These are phyloP conservation scores for Lasioglossum albipes DNA, from an alignment of 1,140 invertebrate species.

Conservation along the genomic window DNA sequence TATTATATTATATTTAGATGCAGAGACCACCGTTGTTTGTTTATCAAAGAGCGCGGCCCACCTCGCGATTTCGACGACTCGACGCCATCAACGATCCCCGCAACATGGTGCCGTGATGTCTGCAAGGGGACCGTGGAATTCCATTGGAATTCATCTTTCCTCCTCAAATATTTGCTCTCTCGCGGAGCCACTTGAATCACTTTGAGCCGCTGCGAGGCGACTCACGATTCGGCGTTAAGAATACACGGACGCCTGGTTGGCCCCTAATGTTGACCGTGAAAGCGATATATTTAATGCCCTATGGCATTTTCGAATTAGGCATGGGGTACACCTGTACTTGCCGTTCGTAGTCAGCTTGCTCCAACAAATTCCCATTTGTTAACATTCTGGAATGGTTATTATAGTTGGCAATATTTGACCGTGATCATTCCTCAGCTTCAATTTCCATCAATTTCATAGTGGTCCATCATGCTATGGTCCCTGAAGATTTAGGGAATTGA, in stretches of 20 bases:
- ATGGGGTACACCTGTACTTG: not conserved
- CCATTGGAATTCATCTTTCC: slow-evolving; percentile 55
- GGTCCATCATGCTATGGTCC: no score
- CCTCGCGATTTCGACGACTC: no score
- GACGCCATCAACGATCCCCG: no score
- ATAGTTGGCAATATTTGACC: no score
- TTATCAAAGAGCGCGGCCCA: no score
- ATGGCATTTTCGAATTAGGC: not conserved
- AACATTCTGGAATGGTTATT: no score
- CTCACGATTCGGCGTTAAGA: slow-evolving; percentile 8
- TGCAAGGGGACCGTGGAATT: slow-evolving; percentile 56
- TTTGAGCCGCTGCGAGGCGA: not conserved
- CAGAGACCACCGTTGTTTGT: no score
- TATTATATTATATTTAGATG: no score
- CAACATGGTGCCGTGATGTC: slow-evolving; percentile 45
- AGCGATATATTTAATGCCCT: slow-evolving; percentile 17
- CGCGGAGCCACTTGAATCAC: slow-evolving; percentile 21
- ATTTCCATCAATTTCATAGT: no score
- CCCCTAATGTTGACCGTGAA: slow-evolving; percentile 24
- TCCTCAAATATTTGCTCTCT: slow-evolving; percentile 29
- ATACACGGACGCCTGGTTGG: not conserved
- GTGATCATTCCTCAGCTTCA: no score
- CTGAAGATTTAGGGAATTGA: no score
- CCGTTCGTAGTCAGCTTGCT: not conserved
- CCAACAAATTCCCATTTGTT: no score